Evolutionary conservation across 2,113 vertebrate genomes (phyloP).

Genomic region (Turdus rufiventris): DNA sequence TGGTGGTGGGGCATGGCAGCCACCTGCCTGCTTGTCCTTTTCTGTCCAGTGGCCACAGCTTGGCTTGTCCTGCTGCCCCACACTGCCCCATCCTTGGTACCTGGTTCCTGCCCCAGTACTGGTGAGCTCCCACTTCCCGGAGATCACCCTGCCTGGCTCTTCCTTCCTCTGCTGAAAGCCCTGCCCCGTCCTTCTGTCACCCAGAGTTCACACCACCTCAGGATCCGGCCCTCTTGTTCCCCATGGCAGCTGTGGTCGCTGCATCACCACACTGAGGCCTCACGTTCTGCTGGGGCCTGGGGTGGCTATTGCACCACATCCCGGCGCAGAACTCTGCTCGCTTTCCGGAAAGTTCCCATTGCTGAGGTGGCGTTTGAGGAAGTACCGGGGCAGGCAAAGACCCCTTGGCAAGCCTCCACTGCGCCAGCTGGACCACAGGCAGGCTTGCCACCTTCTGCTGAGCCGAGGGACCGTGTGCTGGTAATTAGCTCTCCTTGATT

Average conservation of each 20-base stretch:
- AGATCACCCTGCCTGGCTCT: background rate
- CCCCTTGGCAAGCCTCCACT: background rate
- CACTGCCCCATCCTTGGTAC: fast-evolving
- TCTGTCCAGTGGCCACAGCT: background rate
- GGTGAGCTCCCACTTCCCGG: background rate
- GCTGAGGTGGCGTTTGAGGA: background rate
- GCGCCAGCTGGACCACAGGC: background rate
- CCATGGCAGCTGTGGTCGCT: background rate
- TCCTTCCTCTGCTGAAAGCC: background rate
- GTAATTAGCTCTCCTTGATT: background rate
- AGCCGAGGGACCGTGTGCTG: background rate
- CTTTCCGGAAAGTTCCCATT: background rate
- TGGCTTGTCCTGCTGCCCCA: fast-evolving
- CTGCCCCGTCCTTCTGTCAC: background rate
- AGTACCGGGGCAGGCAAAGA: background rate
- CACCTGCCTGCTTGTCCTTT: background rate
- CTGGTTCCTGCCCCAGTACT: background rate
- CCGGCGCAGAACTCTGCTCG: background rate
- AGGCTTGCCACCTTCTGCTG: background rate
- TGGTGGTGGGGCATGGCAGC: background rate
- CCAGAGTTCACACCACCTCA: background rate
- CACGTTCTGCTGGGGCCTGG: background rate
- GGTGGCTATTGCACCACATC: background rate
- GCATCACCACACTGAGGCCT: background rate
- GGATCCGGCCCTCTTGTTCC: background rate